A percentile compares a stretch with the other conserved stretches of the same genome.
phyloP scores from a whole-genome alignment of 2,888 invertebrate genomes.

The Xestia c-nigrum region DNA sequence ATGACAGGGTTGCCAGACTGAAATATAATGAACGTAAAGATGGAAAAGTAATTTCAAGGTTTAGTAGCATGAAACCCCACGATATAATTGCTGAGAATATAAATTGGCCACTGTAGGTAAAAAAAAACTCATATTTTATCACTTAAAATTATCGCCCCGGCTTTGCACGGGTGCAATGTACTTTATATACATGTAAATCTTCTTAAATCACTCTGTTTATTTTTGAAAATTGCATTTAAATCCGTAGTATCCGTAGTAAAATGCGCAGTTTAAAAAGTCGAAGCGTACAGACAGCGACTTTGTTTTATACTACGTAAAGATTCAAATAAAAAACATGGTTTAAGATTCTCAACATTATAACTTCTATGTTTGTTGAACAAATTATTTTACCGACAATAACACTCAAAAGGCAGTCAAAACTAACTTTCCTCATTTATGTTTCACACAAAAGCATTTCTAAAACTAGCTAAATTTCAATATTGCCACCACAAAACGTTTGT shows the following conservation, averaged over 20 bases:
- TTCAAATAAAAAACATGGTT: too few species aligned
- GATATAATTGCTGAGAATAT: neutral
- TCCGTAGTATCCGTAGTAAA: too few species aligned
- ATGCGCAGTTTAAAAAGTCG: too few species aligned
- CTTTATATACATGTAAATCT: too few species aligned
- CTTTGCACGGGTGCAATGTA: too few species aligned
- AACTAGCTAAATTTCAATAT: conserved; percentile 17
- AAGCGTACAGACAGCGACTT: too few species aligned
- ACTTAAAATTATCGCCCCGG: neutral
- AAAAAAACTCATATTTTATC: neutral
- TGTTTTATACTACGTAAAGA: too few species aligned
- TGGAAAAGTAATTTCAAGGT: neutral
- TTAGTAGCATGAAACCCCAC: neutral
- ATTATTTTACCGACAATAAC: neutral
- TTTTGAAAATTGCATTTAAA: too few species aligned
- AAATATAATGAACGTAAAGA: neutral
- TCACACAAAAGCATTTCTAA: conserved; percentile 19
- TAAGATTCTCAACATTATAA: neutral
- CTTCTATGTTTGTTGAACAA: too few species aligned
- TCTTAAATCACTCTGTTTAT: too few species aligned
- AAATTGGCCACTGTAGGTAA: neutral
- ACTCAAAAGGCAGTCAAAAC: neutral
- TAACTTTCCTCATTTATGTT: conserved; percentile 8
- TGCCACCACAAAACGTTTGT: conserved; percentile 7
- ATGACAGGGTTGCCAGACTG: neutral